Evolutionary conservation across 1,140 invertebrate genomes (phyloP).

Genomic region (Mercenaria mercenaria): DNA sequence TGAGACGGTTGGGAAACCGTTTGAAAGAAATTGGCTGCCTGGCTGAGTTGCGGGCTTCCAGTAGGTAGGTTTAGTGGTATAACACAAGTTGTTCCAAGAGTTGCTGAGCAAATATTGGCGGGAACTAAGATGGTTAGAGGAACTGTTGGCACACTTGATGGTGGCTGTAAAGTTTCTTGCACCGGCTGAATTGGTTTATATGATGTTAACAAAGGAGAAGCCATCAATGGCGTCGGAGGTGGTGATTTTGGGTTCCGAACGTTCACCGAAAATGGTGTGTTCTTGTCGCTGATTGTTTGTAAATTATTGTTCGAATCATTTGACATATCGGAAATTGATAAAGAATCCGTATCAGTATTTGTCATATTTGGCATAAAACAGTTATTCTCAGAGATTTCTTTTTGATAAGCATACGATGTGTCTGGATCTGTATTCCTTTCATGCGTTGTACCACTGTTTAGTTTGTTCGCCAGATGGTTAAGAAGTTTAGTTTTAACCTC

Average conservation of each 20-base stretch:
- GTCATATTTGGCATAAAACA: neutral
- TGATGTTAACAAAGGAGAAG: neutral
- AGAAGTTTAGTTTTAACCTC: slow-evolving; percentile 56
- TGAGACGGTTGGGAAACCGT: neutral
- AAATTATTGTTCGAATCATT: slow-evolving; percentile 39
- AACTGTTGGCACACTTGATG: neutral
- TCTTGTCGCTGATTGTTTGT: neutral
- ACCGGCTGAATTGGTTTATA: neutral
- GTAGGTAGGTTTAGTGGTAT: slow-evolving; percentile 20
- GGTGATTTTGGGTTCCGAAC: neutral
- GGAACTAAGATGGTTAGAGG: slow-evolving; percentile 54
- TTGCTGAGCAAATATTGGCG: slow-evolving; percentile 39
- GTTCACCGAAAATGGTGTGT: neutral
- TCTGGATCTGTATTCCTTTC: neutral
- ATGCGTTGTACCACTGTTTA: neutral
- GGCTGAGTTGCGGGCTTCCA: neutral
- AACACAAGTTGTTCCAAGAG: slow-evolving; percentile 29
- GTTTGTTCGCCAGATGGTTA: slow-evolving; percentile 48
- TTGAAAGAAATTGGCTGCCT: neutral
- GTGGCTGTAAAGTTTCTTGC: neutral
- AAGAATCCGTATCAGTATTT: neutral
- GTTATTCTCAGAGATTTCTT: neutral
- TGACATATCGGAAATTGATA: neutral
- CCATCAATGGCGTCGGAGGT: neutral
- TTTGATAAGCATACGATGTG: neutral